Percentiles rank a stretch among this genome's conserved stretches.
phyloP scores from a whole-genome alignment of 2,113 vertebrate genomes.

The Nothocercus julius region DNA sequence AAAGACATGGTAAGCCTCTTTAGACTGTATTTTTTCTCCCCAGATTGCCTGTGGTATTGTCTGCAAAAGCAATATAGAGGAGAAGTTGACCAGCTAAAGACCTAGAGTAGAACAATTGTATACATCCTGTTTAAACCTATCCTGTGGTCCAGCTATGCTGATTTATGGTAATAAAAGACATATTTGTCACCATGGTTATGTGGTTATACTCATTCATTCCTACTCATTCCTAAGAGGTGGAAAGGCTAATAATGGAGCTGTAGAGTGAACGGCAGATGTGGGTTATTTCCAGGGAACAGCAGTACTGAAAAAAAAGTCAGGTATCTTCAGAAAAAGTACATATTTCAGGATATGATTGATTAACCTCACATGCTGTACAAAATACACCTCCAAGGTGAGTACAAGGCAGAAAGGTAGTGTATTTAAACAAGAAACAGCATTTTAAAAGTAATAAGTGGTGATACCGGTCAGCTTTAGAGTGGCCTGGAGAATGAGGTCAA shows the following conservation, averaged over 20 bases:
- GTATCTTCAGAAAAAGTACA: background rate
- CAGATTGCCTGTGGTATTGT: background rate
- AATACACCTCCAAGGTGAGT: background rate
- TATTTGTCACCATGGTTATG: background rate
- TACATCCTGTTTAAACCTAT: background rate
- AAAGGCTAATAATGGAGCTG: background rate
- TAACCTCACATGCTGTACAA: background rate
- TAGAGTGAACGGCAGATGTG: background rate
- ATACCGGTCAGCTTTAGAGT: background rate
- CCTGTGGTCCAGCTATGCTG: rapidly evolving
- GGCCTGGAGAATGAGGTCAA: background rate
- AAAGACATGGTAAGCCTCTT: background rate
- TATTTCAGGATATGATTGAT: background rate
- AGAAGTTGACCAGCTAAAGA: background rate
- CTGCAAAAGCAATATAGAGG: background rate
- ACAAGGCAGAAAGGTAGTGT: background rate
- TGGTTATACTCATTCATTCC: background rate
- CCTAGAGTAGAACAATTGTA: background rate
- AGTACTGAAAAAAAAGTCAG: background rate
- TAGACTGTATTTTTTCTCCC: background rate
- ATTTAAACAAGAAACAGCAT: background rate
- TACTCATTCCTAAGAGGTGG: background rate
- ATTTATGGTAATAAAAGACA: background rate
- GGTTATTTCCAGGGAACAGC: background rate
- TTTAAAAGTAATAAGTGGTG: background rate